These are phyloP conservation scores for Serilophus lunatus DNA, from an alignment of 2,113 vertebrate species.

Conservation along the genomic window DNA sequence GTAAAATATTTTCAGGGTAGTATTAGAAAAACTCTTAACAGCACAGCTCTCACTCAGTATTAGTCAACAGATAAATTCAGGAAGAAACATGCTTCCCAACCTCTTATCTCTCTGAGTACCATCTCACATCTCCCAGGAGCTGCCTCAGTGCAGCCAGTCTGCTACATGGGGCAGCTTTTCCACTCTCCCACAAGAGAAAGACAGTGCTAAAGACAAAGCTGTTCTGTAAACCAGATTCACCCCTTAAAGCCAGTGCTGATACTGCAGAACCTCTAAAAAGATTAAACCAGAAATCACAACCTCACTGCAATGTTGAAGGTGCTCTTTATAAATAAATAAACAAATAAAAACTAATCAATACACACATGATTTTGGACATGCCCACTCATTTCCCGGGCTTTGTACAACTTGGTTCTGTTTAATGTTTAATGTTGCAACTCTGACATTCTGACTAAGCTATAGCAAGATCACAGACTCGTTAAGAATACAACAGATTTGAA, in stretches of 20 bases:
- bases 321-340: background rate
- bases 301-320: background rate
- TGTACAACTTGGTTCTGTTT: background rate
- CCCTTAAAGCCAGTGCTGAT: background rate
- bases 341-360: background rate
- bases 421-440: background rate
- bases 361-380: background rate
- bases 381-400: background rate
- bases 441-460: background rate
- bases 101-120: background rate
- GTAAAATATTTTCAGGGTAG: background rate
- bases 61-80: background rate
- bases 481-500: background rate
- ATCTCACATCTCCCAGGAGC: background rate
- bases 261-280: background rate
- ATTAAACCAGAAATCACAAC: background rate
- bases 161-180: background rate
- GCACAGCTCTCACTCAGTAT: background rate
- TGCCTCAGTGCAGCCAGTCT: background rate
- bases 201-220: background rate
- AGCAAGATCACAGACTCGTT: background rate
- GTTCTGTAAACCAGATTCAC: background rate
- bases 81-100: background rate
- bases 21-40: background rate
- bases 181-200: background rate